Evolutionary conservation across 2,888 invertebrate genomes (phyloP).

Genomic region (Galerucella calmariensis): DNA sequence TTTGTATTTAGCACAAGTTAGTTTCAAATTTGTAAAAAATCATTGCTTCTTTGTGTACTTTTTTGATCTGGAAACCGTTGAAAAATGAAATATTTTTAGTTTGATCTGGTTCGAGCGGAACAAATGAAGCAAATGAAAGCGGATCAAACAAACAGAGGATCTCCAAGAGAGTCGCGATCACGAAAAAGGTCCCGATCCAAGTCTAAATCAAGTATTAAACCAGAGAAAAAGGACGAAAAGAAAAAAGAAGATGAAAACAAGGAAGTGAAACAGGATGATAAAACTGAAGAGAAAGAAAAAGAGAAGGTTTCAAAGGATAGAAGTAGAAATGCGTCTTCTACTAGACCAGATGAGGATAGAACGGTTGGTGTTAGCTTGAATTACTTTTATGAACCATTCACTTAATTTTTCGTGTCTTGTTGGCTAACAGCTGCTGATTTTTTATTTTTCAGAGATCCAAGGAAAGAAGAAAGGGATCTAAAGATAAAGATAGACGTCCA

Average conservation of each 20-base stretch:
- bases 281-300: slow-evolving; percentile 47
- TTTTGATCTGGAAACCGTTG: too few relatives aligned
- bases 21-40: too few relatives aligned
- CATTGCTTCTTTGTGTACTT: too few relatives aligned
- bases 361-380: not conserved
- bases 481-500: slow-evolving; percentile 42
- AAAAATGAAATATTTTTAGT: slow-evolving; percentile 40
- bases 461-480: slow-evolving; percentile 38
- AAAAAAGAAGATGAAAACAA: slow-evolving; percentile 32
- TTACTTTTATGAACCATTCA: not conserved
- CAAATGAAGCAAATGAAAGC: slow-evolving; percentile 58
- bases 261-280: slow-evolving; percentile 38
- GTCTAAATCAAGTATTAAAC: slow-evolving; percentile 31
- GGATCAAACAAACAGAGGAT: slow-evolving; percentile 27
- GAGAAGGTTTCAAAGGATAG: slow-evolving; percentile 13
- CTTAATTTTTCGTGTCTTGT: not conserved
- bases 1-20: too few relatives aligned
- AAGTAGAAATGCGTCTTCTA: slow-evolving; percentile 35
- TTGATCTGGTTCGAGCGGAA: slow-evolving; percentile 59
- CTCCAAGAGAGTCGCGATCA: slow-evolving; percentile 25
- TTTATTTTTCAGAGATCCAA: slow-evolving; percentile 33
- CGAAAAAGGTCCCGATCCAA: slow-evolving; percentile 28
- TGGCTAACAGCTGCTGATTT: not conserved
- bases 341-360: slow-evolving; percentile 8
- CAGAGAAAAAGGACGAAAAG: slow-evolving; percentile 30